phyloP scores from a whole-genome alignment of 2,797 vertebrate genomes.

The Threskiornis aethiopicus region DNA sequence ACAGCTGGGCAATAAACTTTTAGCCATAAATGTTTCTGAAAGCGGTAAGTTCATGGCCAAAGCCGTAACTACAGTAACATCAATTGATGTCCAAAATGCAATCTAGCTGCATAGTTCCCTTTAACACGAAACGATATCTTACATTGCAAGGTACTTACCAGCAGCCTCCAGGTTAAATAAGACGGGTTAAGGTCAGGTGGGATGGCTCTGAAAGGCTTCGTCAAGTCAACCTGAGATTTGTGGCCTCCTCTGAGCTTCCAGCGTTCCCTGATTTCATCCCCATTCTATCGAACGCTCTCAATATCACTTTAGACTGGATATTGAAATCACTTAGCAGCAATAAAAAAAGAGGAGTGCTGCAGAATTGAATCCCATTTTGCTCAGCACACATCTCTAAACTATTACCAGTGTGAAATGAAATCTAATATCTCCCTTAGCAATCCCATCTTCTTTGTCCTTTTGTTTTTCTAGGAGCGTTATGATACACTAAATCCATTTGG shows the following conservation, averaged over 20 bases:
- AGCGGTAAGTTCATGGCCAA: slow-evolving; percentile 35
- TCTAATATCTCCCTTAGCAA: slow-evolving; percentile 51
- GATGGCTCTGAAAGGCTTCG: neutral
- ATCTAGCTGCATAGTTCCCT: neutral
- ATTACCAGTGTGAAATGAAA: slow-evolving; percentile 64
- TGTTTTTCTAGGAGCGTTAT: slow-evolving; percentile 4
- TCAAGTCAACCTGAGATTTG: neutral
- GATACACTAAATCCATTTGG: slow-evolving; percentile 47
- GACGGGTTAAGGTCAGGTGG: neutral
- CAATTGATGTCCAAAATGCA: slow-evolving; percentile 22
- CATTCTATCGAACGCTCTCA: neutral
- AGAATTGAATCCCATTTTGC: slow-evolving; percentile 53
- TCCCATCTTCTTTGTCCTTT: slow-evolving; percentile 39
- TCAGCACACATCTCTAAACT: slow-evolving; percentile 36
- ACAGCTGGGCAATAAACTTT: slow-evolving; percentile 52
- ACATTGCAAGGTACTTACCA: neutral
- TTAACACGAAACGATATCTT: neutral
- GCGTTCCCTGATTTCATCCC: neutral
- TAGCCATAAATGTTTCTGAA: neutral
- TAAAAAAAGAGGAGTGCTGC: slow-evolving; percentile 38
- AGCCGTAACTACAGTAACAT: slow-evolving; percentile 4
- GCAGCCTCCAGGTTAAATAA: slow-evolving; percentile 53
- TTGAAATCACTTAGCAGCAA: slow-evolving; percentile 57
- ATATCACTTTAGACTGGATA: slow-evolving; percentile 50
- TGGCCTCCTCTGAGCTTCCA: slow-evolving; percentile 4